Base-by-base conservation (phyloP, 2,797 vertebrate species). In the Cynodonichthys magdalenae region DNA sequence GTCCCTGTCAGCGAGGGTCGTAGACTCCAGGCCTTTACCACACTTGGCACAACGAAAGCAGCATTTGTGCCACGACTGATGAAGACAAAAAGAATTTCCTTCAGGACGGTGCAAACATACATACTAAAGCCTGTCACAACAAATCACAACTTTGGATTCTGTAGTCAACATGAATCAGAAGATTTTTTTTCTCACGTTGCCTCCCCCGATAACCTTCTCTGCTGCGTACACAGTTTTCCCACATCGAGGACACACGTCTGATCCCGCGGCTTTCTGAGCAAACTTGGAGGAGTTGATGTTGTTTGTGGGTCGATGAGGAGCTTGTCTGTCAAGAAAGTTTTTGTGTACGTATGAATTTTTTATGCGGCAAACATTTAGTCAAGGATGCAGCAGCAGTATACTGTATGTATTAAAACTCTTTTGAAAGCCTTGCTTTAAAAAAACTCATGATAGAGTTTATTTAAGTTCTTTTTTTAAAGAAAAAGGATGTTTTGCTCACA, bases 11-110 rank as follows among this genome's bases (percentile, higher is more conserved):
- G 97, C 95, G 66, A 98, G 73, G 17, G 97, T 99, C 50, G 97
- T 99, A 34, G 97, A 99, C 92, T 99, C 97, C 63, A 99, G 92
- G 61, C 97, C 94, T 89, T 99, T 99, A 47, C 97, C 97, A 58
- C 97, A 99, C 70, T 97, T 98, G 63, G 96, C 95, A 56, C 97
- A 99, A 47, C 97, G 96, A 89, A 99, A 99, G 87, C 97, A 99
- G 68, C 87, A 74, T 85, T 97, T 99, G 72, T 99, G 97, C 97
- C 97, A 99, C 57, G 96, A 94, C 97, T 99, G 86, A 66, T 18
- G 34, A 75, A 52, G 57, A n/a, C 11, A 63, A 20, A 48, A 51
- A 71, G 7, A 24, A 18, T 17, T 27, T 1, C 2, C 28, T 46
- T 11, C 5, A 56, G 28, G 11, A 18, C 5, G 31, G 15, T 8